Evolutionary conservation across 2,888 invertebrate species (phyloP).

Genomic region (Abrostola triplasia): DNA sequence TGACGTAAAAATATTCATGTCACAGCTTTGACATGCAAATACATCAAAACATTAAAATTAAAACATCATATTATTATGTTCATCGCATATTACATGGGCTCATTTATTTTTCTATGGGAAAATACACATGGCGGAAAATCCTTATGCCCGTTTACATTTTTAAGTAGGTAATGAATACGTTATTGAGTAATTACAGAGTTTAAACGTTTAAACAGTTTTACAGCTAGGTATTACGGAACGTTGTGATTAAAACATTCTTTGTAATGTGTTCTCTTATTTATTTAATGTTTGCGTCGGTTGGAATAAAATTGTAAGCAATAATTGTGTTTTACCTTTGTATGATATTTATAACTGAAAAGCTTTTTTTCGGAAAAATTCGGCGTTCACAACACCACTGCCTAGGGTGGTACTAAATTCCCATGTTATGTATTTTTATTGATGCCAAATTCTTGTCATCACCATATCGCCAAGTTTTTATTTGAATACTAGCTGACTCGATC

Average conservation of each 20-base stretch:
- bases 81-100: constrained; percentile 22
- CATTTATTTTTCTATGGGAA: constrained; percentile 54
- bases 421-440: no score
- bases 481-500: no score
- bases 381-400: no score
- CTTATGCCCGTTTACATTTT: constrained; percentile 46
- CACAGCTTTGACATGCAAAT: constrained; percentile 58
- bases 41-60: constrained; percentile 49
- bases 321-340: no score
- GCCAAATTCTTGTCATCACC: no score
- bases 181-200: constrained; percentile 49
- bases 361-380: no score
- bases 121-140: constrained; percentile 53
- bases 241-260: not conserved
- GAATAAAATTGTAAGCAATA: no score
- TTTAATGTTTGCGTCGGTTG: not conserved
- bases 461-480: no score
- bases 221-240: constrained; percentile 2
- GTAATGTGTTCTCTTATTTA: not conserved
- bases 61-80: constrained; percentile 49
- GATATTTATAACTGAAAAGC: no score
- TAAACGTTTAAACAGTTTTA: constrained; percentile 33
- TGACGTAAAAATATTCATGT: constrained; percentile 53
- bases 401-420: no score
- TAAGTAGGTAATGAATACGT: constrained; percentile 53